Evolutionary conservation across 2,888 invertebrate genomes (phyloP).

Genomic region (Galerucella calmariensis): DNA sequence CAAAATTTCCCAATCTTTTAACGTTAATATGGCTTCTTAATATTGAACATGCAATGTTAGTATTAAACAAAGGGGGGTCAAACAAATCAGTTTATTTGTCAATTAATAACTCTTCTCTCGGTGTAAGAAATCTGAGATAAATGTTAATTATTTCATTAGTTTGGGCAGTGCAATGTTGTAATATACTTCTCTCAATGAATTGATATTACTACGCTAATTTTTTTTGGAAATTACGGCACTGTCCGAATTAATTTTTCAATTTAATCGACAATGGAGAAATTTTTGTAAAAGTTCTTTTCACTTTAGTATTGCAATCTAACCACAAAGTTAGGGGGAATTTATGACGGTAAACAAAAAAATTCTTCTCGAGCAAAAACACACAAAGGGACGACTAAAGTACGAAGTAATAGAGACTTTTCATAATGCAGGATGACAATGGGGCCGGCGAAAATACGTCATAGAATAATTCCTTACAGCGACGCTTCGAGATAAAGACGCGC

Average conservation of each 20-base stretch:
- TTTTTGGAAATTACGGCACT: too few species aligned
- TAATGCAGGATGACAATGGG: constrained; percentile 48
- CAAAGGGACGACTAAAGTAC: constrained; percentile 41
- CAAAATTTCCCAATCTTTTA: too few species aligned
- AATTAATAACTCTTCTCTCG: too few species aligned
- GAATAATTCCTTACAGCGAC: constrained; percentile 46
- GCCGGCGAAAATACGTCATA: constrained; percentile 44
- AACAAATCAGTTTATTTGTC: too few species aligned
- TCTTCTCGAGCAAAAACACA: constrained; percentile 45
- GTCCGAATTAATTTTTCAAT: neutral
- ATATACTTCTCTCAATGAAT: too few species aligned
- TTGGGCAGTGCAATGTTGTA: too few species aligned
- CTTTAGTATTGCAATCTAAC: constrained; percentile 24
- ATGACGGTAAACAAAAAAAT: constrained; percentile 45
- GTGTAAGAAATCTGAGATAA: too few species aligned
- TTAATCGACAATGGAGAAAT: constrained; percentile 13
- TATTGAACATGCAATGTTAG: too few species aligned
- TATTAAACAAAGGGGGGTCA: too few species aligned
- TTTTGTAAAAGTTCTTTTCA: constrained; percentile 22
- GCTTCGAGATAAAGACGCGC: constrained; percentile 44
- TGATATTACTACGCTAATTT: too few species aligned
- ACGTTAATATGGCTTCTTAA: too few species aligned
- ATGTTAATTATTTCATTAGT: too few species aligned
- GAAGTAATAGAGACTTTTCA: constrained; percentile 49
- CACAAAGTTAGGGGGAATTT: constrained; percentile 36